Conservation (phyloP, 2,113 vertebrate species). For the Stomatorhinus ivindoensis region DNA sequence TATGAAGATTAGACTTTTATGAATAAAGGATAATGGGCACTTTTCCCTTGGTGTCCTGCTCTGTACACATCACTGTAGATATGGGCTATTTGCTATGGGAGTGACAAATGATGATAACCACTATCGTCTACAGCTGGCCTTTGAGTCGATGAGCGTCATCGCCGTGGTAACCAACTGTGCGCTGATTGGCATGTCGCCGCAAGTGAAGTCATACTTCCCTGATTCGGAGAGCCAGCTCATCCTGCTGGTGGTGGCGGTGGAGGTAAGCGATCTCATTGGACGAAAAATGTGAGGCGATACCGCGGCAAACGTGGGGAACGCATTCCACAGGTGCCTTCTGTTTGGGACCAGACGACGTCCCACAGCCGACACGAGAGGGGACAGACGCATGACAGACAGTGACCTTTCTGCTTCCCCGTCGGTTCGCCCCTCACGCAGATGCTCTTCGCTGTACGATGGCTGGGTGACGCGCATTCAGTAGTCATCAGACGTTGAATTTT, state of each 20-base stretch:
- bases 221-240: constrained; percentile 77
- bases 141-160: constrained; percentile 92
- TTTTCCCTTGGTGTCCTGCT: neutral
- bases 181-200: constrained; percentile 89
- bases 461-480: neutral
- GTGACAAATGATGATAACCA: neutral
- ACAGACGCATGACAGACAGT: too few species aligned
- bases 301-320: neutral
- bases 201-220: constrained; percentile 76
- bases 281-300: neutral
- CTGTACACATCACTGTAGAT: neutral
- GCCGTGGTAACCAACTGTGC: constrained; percentile 91
- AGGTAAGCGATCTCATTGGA: constrained; percentile 61
- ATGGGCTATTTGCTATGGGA: neutral
- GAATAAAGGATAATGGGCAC: neutral
- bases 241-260: constrained; percentile 72
- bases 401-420: neutral
- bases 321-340: neutral
- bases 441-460: neutral
- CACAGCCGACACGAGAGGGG: neutral
- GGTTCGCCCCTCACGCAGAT: neutral
- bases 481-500: neutral
- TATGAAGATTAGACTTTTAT: neutral
- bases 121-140: constrained; percentile 73
- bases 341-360: neutral